These are phyloP conservation scores for Endotricha flammealis DNA, from an alignment of 2,888 invertebrate species.

Conservation along the genomic window DNA sequence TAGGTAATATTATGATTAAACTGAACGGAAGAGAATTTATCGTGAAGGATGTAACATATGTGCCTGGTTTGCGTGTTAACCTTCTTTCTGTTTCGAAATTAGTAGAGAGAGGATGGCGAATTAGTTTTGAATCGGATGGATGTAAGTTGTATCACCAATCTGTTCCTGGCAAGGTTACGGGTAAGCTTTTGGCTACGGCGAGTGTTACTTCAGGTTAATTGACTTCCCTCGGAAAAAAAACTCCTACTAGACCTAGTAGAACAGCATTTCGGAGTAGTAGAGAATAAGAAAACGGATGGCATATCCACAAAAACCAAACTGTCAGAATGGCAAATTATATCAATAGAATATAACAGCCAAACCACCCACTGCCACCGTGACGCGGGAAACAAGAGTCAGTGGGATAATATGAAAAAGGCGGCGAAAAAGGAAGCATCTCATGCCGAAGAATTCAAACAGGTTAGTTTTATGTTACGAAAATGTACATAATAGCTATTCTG, in stretches of 20 bases:
- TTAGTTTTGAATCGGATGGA: too few species aligned
- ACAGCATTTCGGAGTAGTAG: slow-evolving; percentile 5
- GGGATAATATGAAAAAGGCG: slow-evolving; percentile 13
- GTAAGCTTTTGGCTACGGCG: too few species aligned
- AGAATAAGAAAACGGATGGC: slow-evolving; percentile 13
- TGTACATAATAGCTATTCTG: too few species aligned
- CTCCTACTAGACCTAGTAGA: slow-evolving; percentile 11
- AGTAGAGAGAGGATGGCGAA: too few species aligned
- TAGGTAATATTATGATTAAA: too few species aligned
- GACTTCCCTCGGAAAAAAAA: slow-evolving; percentile 11
- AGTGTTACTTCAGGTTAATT: too few species aligned
- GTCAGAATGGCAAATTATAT: slow-evolving; percentile 10
- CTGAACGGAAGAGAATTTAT: too few species aligned
- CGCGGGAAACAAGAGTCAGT: slow-evolving; percentile 10
- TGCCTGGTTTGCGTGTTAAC: too few species aligned
- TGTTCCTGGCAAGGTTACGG: too few species aligned
- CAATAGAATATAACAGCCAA: slow-evolving; percentile 9
- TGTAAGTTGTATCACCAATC: too few species aligned
- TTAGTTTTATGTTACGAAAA: neutral
- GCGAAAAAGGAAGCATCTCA: slow-evolving; percentile 11
- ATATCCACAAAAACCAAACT: slow-evolving; percentile 9
- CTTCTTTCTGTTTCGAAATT: too few species aligned
- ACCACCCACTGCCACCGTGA: slow-evolving; percentile 8
- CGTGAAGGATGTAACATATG: too few species aligned
- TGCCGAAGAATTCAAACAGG: slow-evolving; percentile 7